Evolutionary conservation across 2,113 vertebrate genomes (phyloP), one percentile per base, ranked within the genome.

Genomic region (Grantiella picta): DNA sequence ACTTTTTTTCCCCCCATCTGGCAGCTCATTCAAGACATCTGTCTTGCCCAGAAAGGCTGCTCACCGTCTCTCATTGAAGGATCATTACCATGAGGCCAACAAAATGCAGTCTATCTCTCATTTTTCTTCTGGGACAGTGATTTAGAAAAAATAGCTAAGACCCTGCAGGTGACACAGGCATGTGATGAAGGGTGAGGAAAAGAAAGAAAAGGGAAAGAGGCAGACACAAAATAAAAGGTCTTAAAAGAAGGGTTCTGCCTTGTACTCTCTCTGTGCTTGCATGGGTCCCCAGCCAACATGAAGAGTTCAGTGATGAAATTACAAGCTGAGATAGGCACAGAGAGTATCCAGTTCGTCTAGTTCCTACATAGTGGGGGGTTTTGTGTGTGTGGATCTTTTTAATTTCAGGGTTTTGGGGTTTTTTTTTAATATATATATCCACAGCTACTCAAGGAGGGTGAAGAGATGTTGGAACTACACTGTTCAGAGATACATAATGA

Each of bases 301-400:
- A 77, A 72, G 33, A 80, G 65, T 68, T 68, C 44, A 57, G n/a
- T 28, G 23, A 35, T 25, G 35, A 22, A 76, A 45, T 69, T 18
- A 47, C 7, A 82, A 72, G 4, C 38, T 56, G 19, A 63, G 38
- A 79, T 5, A 79, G 23, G 35, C 12, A 79, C 18, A 71, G 33
- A 31, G 3, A 59, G 4, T 25, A 53, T 27, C 18, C 27, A 66
- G 13, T 66, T 75, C 19, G 44, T 64, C 15, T 11, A 7, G 24
- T 54, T 69, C 10, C 1, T 56, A 6, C 36, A 13, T 8, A 8
- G 5, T 40, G 24, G 4, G 28, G 10, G 8, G 22, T 0, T 11
- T 45, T 44, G 44, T 24, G 6, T 60, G 12, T 28, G 20, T 52
- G 9, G 9, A 10, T 20, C 10, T 53, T 82, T 60, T 21, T 3